Conservation (phyloP, 2,797 vertebrate species). For the Fringilla coelebs region DNA sequence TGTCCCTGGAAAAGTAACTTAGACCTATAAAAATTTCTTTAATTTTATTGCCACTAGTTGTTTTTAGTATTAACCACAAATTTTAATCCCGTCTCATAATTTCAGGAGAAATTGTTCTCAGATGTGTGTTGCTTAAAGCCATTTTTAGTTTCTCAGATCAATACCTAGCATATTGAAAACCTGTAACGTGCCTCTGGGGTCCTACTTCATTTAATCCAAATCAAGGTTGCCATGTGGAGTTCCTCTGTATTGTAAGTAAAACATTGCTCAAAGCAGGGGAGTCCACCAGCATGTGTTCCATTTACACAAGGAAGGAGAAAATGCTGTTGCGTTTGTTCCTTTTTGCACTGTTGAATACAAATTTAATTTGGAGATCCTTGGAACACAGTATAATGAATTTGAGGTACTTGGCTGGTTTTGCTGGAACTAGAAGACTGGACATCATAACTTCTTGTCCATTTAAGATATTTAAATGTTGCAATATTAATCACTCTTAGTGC, state of each 20-base stretch:
- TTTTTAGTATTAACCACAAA: not conserved
- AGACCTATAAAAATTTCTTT: not conserved
- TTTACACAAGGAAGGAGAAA: conserved; percentile 44
- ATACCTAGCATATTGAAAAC: conserved; percentile 60
- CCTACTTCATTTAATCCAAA: conserved; percentile 65
- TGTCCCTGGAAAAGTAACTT: not conserved
- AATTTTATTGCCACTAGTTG: not conserved
- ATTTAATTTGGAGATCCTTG: conserved; percentile 1
- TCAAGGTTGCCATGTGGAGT: conserved; percentile 68
- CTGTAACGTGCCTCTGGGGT: conserved; percentile 60
- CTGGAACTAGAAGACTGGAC: not conserved
- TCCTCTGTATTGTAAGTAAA: conserved; percentile 73
- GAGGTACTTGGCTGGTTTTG: not conserved
- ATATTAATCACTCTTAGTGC: not conserved
- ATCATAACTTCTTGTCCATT: not conserved
- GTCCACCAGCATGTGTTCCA: conserved; percentile 60
- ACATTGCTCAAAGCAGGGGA: conserved; percentile 45
- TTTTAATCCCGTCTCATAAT: conserved; percentile 44
- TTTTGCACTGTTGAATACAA: conserved; percentile 5
- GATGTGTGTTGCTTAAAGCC: conserved; percentile 54
- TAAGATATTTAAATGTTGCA: not conserved
- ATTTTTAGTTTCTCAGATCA: conserved; percentile 66
- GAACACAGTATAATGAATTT: conserved; percentile 33
- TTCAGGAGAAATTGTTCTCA: conserved; percentile 30
- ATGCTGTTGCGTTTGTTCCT: conserved; percentile 43